Conservation (phyloP, 2,113 vertebrate genomes). For the Agelaius tricolor region DNA sequence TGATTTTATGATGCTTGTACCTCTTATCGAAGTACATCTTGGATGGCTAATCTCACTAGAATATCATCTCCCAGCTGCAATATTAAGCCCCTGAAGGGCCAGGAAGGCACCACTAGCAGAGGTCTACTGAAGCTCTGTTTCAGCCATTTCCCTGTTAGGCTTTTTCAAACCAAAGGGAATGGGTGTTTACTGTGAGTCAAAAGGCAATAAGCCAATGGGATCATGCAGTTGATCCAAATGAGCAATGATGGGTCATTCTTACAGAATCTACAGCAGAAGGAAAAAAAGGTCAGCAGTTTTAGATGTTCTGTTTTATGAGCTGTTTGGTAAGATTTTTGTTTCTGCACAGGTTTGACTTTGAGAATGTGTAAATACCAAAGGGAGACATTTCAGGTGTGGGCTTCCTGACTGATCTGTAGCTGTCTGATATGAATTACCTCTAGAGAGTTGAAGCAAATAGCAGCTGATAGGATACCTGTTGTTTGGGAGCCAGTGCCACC, state of each 20-base stretch:
- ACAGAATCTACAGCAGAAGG: not conserved
- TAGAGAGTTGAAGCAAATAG: not conserved
- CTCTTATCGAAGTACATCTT: not conserved
- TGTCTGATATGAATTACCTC: not conserved
- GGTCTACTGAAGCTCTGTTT: not conserved
- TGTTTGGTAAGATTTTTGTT: not conserved
- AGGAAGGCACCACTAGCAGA: not conserved
- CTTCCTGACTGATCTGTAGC: not conserved
- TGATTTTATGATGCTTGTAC: not conserved
- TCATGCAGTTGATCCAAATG: not conserved
- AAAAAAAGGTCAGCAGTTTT: not conserved
- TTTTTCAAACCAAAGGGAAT: not conserved
- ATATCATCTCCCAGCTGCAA: not conserved
- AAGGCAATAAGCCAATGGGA: not conserved
- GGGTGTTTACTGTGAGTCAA: not conserved
- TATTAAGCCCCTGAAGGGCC: not conserved
- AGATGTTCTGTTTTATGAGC: not conserved
- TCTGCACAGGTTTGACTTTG: not conserved
- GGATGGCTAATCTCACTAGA: not conserved
- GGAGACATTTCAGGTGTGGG: not conserved
- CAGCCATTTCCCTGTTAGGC: not conserved
- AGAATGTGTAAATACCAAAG: constrained; percentile 1
- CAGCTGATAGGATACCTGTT: not conserved
- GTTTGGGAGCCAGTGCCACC: not conserved
- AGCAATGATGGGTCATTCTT: not conserved